Base-by-base conservation (phyloP, 2,888 invertebrate species). In the Globia sparganii region DNA sequence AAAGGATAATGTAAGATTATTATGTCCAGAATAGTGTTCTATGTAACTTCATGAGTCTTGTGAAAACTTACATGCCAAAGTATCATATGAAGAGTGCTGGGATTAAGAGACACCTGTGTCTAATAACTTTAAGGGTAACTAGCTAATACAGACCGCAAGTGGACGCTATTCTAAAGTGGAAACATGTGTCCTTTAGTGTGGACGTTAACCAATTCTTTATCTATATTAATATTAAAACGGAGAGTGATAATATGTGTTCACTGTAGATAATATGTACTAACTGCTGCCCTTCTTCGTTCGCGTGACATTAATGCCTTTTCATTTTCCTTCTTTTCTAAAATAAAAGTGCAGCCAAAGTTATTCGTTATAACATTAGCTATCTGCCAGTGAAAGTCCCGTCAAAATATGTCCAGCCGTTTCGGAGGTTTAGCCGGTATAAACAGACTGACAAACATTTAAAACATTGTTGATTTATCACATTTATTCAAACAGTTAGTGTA, bases 21-120 rank as follows among this genome's bases (percentile, higher is more conserved):
- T 49, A 37, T 53, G 40, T 18, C 56, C 43, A 71, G 15, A 62
- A 71, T 62, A 37, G 15, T 40, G 28, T 25, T 56, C 4, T 31
- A 21, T 59, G 4, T 0, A 25, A 53, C 18, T 53, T 79, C 2
- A 5, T 25, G 46, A 46, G 46, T 64, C n/a, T 62, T 43, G 25
- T 65, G 28, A 3, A 28, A 78, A 40, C 34, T 25, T 13, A 46
- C 2, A 72, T 46, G 37, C 8, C 46, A 58, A 72, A 40, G 31
- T 64, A 31, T 56, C 25, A 8, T 11, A 37, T 40, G 4, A 21
- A 40, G 40, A 78, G 56, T 58, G n/a, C 21, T 58, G 31, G 46
- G 8, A 13, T 46, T 31, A 34, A 4, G 15, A n/a, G 8, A 66
- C 75, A 81, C 81, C 66, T 81, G 81, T 56, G 37, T 28, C n/a